A percentile compares a stretch with the other conserved stretches of the same genome.
Conservation (phyloP, 2,113 vertebrate genomes). For the Passer domesticus region DNA sequence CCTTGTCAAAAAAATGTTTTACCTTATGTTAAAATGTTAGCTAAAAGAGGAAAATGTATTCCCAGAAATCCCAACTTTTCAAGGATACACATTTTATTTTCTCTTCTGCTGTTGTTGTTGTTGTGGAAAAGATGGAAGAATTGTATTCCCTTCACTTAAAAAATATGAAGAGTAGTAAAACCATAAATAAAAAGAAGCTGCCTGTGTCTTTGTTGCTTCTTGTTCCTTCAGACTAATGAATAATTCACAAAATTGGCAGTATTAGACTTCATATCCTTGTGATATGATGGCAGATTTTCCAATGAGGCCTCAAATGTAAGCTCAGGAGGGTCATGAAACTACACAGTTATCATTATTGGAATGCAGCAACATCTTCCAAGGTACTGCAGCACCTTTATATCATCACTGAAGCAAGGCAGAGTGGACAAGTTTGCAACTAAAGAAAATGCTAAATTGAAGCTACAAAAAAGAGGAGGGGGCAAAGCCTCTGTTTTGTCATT, state of each 20-base stretch:
- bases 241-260: constrained; percentile 60
- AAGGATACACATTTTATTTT: constrained; percentile 5
- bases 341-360: constrained; percentile 35
- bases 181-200: constrained; percentile 23
- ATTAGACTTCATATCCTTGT: constrained; percentile 47
- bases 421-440: constrained; percentile 4
- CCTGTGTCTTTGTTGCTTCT: background rate
- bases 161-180: constrained; percentile 36
- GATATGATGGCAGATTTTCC: constrained; percentile 57
- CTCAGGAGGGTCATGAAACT: constrained; percentile 64
- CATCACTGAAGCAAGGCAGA: constrained; percentile 13
- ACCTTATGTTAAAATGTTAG: constrained; percentile 50
- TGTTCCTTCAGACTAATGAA: constrained; percentile 46
- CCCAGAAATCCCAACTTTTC: constrained; percentile 46
- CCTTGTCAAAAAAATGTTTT: constrained; percentile 64
- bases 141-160: constrained; percentile 10
- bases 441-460: background rate
- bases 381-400: constrained; percentile 45
- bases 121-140: constrained; percentile 10
- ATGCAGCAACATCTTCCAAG: constrained; percentile 44
- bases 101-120: background rate
- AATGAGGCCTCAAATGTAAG: constrained; percentile 55
- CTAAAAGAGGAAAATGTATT: constrained; percentile 50
- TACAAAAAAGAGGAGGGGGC: background rate
- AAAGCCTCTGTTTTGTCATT: background rate